These are phyloP conservation scores for Podotricha telesiphe DNA, from an alignment of 2,888 invertebrate species.

Conservation along the genomic window DNA sequence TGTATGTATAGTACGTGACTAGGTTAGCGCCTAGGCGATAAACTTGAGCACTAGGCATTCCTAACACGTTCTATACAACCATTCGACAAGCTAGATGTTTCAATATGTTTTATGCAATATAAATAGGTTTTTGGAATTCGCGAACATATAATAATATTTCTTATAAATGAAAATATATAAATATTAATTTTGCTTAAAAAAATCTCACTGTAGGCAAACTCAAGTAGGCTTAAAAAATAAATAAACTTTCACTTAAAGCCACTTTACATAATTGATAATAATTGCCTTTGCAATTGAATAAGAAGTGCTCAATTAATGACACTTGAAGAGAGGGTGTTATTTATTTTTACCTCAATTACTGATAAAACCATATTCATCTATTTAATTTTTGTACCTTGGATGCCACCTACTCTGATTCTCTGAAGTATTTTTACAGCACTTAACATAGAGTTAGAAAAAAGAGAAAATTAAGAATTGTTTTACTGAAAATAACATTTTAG, in stretches of 20 bases:
- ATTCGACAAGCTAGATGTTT: constrained; percentile 53
- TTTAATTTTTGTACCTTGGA: background rate
- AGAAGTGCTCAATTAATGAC: constrained; percentile 23
- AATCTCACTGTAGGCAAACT: background rate
- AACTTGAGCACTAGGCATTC: constrained; percentile 54
- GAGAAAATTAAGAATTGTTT: background rate
- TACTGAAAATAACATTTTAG: background rate
- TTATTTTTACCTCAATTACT: background rate
- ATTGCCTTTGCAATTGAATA: constrained; percentile 25
- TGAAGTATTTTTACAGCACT: background rate
- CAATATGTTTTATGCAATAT: constrained; percentile 50
- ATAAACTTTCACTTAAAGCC: constrained; percentile 14
- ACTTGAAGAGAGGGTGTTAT: constrained; percentile 25
- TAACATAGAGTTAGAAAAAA: background rate
- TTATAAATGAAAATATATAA: too few relatives aligned
- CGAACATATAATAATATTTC: background rate
- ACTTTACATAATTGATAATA: constrained; percentile 30
- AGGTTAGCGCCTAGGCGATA: constrained; percentile 50
- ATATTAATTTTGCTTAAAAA: too few relatives aligned
- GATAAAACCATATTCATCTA: background rate
- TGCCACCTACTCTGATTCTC: background rate
- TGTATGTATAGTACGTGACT: constrained; percentile 61
- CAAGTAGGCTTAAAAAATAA: background rate
- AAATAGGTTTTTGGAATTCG: background rate
- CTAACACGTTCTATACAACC: constrained; percentile 58